A percentile compares a stretch with the other conserved stretches of the same genome.
phyloP scores from a whole-genome alignment of 2,888 invertebrate species.

The Chymomyza amoena region DNA sequence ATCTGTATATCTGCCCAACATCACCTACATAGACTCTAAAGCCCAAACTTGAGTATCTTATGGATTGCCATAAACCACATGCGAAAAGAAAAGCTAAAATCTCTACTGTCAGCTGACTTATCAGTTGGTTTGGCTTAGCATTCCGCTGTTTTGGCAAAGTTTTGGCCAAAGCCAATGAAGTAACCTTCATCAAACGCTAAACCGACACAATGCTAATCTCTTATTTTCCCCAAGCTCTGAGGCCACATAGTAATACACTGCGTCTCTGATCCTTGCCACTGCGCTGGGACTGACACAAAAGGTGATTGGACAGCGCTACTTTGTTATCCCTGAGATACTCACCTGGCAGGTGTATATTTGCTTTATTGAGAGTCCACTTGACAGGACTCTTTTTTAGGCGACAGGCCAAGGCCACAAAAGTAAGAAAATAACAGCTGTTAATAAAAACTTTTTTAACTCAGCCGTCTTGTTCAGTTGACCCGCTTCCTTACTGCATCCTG shows the following conservation, averaged over 20 bases:
- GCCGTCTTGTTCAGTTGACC: background rate
- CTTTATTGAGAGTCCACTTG: background rate
- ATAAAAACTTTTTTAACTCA: background rate
- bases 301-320: background rate
- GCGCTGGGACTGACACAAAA: background rate
- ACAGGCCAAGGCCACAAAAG: background rate
- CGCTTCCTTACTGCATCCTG: background rate
- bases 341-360: background rate
- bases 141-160: background rate
- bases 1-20: too few relatives aligned
- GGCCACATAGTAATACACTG: background rate
- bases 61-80: background rate
- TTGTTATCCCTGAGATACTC: background rate
- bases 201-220: background rate
- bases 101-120: background rate
- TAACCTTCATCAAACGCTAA: background rate
- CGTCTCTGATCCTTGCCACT: background rate
- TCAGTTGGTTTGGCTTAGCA: background rate
- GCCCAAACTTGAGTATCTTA: background rate
- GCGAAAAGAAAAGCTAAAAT: background rate
- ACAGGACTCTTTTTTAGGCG: background rate
- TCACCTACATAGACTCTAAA: background rate
- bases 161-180: background rate
- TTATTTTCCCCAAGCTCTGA: background rate
- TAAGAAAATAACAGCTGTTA: background rate